Evolutionary conservation across 2,888 invertebrate species (phyloP).

Genomic region (Dicyrtomina minuta): DNA sequence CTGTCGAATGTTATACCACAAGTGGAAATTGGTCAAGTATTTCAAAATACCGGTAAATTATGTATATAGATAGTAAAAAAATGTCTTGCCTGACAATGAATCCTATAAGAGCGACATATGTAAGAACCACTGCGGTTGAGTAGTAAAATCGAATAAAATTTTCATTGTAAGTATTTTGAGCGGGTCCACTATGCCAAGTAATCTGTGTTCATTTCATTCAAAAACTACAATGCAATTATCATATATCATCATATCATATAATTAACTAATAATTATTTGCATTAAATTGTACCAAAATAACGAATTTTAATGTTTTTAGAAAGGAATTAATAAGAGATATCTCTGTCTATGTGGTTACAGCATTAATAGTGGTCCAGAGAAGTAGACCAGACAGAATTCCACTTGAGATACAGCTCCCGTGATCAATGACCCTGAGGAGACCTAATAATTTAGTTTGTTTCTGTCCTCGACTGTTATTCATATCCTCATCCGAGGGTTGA

Average conservation of each 20-base stretch:
- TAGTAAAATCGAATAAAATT: slow-evolving; percentile 22
- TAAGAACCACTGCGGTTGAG: slow-evolving; percentile 8
- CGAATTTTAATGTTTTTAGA: background rate
- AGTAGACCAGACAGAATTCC: slow-evolving; percentile 27
- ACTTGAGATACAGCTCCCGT: slow-evolving; percentile 27
- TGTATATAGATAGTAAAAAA: too few relatives aligned
- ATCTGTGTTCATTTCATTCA: too few relatives aligned
- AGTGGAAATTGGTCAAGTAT: too few relatives aligned
- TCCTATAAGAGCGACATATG: slow-evolving; percentile 6
- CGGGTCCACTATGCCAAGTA: background rate
- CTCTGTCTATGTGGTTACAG: background rate
- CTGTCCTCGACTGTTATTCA: background rate
- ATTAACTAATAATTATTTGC: too few relatives aligned
- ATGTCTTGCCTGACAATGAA: slow-evolving; percentile 19
- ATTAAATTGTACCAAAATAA: too few relatives aligned
- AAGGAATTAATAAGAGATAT: background rate
- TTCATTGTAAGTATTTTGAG: background rate
- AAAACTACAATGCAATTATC: too few relatives aligned
- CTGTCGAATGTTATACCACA: too few relatives aligned
- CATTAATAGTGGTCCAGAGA: slow-evolving; percentile 17
- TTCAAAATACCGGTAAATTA: too few relatives aligned
- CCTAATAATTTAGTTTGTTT: slow-evolving; percentile 14
- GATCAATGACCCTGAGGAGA: slow-evolving; percentile 18
- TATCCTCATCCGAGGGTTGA: background rate
- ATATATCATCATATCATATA: too few relatives aligned